Base-by-base conservation (phyloP, 2,888 invertebrate species). In the Lasioglossum leucozonium region DNA sequence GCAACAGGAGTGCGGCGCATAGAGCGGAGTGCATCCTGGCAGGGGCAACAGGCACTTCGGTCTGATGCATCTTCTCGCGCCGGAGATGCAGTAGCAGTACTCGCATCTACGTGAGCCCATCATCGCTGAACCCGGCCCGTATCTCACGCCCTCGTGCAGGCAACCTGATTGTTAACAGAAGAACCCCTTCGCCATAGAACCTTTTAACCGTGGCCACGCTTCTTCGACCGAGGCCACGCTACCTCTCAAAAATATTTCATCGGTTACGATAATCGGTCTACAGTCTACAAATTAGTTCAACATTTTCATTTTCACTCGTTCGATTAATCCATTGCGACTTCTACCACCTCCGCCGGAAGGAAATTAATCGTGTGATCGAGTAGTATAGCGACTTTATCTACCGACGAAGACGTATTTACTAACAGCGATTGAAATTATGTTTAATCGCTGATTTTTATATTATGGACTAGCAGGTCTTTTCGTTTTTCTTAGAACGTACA, bases 71-170 rank as follows among this genome's bases (percentile, higher is more conserved):
- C 96, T 94, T 83, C 94, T 92, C 67, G 89, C 88, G 47, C 94
- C 94, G 87, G 93, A 93, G 91, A 98, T 96, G 94, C 98, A 98
- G 95, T 97, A 98, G 95, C 98, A 98, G 95, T 98, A 97, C 95
- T 98, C 97, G 95, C 98, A 98, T n/a, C 97, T 96, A 84, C 96
- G 96, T 30, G 96, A 96, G 6, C 97, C 97, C 89, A 96, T 96
- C 97, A 98, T 97, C 11, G 98, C 98, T 8, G 98, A 98, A 4
- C 98, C 98, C 73, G 97, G 97, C 30, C 97, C 97, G 95, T 97
- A 98, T 90, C 97, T 95, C 42, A 97, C 96, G 51, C 97, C 97
- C 90, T 97, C 97, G 90, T 96, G 96, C 92, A 97, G 95, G 94
- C 97, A 97, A 90, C 97, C 97, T 97, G 95, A 77, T 55, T 62